Evolutionary conservation across 35 echinoderm and acorn worm genomes (phyloP).

Genomic region (Ophioderma brevispina): DNA sequence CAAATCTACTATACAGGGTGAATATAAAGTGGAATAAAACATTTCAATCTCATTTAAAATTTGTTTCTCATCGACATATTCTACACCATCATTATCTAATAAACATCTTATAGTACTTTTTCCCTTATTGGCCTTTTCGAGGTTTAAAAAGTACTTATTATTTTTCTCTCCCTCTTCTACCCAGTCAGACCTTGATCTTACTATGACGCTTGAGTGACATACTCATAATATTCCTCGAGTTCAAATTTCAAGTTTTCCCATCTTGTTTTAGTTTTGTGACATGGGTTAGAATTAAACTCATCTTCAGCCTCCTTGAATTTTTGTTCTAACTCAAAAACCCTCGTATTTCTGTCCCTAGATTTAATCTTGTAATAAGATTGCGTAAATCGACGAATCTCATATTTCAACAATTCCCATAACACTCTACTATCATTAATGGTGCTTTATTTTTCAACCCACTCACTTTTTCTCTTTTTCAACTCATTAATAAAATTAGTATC

Average conservation of each 20-base stretch:
- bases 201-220: not conserved
- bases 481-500: not conserved
- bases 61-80: not conserved
- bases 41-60: not conserved
- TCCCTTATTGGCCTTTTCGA: not conserved
- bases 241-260: constrained; percentile 3
- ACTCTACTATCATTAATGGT: not conserved
- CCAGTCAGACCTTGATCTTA: constrained; percentile 3
- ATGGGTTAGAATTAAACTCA: not conserved
- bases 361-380: not conserved
- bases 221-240: not conserved
- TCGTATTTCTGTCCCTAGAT: not conserved
- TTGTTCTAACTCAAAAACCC: not conserved
- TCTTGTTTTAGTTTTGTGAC: not conserved
- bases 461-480: not conserved
- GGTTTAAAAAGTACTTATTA: constrained; percentile 7
- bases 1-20: not conserved
- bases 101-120: not conserved
- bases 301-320: not conserved
- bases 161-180: constrained; percentile 9
- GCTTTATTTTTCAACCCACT: not conserved
- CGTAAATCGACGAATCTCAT: not conserved
- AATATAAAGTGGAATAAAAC: not conserved
- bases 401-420: not conserved
- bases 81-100: not conserved